Conservation (phyloP, 2,888 invertebrate species). For the Drepanosiphum platanoidis region DNA sequence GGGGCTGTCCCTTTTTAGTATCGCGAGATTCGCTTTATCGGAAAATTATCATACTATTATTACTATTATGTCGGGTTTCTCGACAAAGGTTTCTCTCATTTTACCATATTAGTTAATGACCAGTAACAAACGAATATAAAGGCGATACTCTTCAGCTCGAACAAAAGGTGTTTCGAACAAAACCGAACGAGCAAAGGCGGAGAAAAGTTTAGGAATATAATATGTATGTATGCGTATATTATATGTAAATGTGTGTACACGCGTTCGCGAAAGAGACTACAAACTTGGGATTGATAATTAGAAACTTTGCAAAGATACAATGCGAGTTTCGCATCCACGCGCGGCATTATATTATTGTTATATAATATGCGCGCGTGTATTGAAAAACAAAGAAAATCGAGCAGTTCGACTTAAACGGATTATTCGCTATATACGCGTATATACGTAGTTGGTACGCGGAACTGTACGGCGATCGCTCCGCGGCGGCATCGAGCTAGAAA, state of each 20-base stretch:
- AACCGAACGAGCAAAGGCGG: neutral
- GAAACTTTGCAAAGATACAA: slow-evolving; percentile 16
- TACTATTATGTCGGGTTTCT: neutral
- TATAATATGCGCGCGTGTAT: neutral
- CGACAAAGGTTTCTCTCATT: neutral
- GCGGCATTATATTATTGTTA: neutral
- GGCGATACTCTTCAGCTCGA: neutral
- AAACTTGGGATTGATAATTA: neutral
- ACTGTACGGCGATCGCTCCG: no score
- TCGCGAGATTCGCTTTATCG: neutral
- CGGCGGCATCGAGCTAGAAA: neutral
- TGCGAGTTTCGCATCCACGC: neutral
- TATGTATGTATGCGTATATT: no score
- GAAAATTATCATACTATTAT: no score
- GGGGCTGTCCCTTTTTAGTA: neutral
- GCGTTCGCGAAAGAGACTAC: neutral
- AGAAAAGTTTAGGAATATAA: slow-evolving; percentile 11
- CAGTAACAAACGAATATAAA: neutral
- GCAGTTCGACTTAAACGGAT: neutral
- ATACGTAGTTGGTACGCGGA: no score
- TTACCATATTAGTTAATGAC: slow-evolving; percentile 2
- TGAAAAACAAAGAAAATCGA: neutral
- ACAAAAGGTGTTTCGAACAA: slow-evolving; percentile 25
- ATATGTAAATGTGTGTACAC: no score
- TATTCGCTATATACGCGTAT: neutral